A percentile compares a stretch with the other conserved stretches of the same genome.
These are phyloP conservation scores for Alcedo atthis DNA, from an alignment of 2,797 vertebrate species.

Conservation along the genomic window DNA sequence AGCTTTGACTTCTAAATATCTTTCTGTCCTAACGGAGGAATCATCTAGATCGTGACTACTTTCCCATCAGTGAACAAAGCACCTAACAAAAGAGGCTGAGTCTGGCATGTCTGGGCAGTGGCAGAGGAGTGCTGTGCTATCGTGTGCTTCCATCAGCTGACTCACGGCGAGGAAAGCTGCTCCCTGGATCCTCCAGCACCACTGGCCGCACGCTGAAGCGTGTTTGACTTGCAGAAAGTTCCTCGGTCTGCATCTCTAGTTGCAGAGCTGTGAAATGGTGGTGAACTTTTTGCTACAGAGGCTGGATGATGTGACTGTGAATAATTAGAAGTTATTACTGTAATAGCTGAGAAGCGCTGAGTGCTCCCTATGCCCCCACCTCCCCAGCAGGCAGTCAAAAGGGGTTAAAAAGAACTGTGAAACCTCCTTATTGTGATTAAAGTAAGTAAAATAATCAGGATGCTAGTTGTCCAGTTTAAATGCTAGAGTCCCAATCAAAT, in stretches of 20 bases:
- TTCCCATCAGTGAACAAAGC: slow-evolving; percentile 60
- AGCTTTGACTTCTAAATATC: slow-evolving; percentile 57
- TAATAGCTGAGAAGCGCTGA: neutral
- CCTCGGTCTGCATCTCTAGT: neutral
- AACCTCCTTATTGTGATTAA: neutral
- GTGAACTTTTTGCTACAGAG: neutral
- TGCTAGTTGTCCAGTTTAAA: neutral
- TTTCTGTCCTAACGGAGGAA: slow-evolving; percentile 46
- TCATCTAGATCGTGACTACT: slow-evolving; percentile 54
- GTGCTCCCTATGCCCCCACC: neutral
- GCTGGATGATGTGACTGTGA: neutral
- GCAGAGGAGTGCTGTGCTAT: slow-evolving; percentile 50
- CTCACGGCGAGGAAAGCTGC: slow-evolving; percentile 40
- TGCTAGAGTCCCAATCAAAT: neutral
- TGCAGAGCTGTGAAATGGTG: neutral
- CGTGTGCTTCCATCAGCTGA: slow-evolving; percentile 33
- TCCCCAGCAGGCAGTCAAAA: neutral
- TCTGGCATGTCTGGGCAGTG: slow-evolving; percentile 67
- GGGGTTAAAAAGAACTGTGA: neutral
- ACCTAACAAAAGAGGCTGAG: slow-evolving; percentile 46
- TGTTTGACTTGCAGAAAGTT: neutral
- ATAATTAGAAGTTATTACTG: neutral
- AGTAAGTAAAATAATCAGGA: neutral
- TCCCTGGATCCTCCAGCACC: slow-evolving; percentile 21
- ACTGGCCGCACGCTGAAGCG: neutral